phyloP scores from a whole-genome alignment of 2,797 vertebrate species.

The Platyrinchus mystaceus region DNA sequence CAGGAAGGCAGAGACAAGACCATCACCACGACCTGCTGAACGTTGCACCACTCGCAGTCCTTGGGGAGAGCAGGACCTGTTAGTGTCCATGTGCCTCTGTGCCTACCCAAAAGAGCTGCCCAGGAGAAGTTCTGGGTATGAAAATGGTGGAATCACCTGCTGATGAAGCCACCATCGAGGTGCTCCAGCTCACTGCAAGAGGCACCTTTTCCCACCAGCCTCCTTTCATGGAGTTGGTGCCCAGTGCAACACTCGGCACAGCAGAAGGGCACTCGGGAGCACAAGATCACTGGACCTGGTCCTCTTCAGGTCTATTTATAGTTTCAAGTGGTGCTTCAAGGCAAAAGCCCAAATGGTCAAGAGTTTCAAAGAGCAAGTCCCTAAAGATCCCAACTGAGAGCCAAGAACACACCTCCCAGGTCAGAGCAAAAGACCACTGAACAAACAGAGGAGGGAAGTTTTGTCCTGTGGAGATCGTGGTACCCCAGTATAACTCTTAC shows the following conservation, averaged over 20 bases:
- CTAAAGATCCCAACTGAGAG: not conserved
- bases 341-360: not conserved
- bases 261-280: not conserved
- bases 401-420: rapidly evolving
- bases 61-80: not conserved
- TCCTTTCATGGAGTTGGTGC: not conserved
- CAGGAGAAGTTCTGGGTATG: not conserved
- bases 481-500: not conserved
- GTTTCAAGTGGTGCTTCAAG: not conserved
- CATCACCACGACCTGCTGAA: not conserved
- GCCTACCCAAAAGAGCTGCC: not conserved
- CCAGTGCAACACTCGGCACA: rapidly evolving
- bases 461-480: not conserved
- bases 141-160: not conserved
- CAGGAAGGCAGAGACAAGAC: not conserved
- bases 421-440: not conserved
- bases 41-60: rapidly evolving
- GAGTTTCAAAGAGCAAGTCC: not conserved
- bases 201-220: not conserved
- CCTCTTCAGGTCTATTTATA: not conserved
- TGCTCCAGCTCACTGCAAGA: not conserved
- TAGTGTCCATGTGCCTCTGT: not conserved
- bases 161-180: not conserved
- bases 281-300: not conserved
- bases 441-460: not conserved